Base-by-base conservation (phyloP, 2,888 invertebrate species). In the Mythimna loreyi region DNA sequence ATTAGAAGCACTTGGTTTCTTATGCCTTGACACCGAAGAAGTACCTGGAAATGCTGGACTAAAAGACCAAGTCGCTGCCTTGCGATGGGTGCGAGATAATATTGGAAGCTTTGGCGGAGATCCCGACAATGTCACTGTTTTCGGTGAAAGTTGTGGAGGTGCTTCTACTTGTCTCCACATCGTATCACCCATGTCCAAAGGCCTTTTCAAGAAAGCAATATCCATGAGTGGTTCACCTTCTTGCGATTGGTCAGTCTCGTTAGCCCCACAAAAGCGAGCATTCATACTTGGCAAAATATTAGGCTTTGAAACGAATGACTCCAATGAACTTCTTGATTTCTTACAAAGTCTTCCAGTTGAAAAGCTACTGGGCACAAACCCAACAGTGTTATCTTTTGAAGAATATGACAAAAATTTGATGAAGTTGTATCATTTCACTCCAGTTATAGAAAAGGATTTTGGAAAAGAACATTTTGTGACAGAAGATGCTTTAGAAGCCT, bases 391-490 rank as follows among this genome's bases (percentile, higher is more conserved):
- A 8, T 71, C 85, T 3, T 83, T 82, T 9, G 92, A 92, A 82
- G 85, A 87, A 63, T 43, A 66, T 0, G 68, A 71, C 5, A 72
- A 81, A 19, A 87, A 86, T 33, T 11, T 82, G 0, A 6, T 86
- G 0, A 91, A 91, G 76, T 81, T 89, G 69, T 90, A 72, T 61
- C 84, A 86, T 58, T 92, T 90, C 47, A 87, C 88, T 13, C 91
- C 91, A 8, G 90, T 92, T 3, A 77, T 90, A 0, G 92, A 93
- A 79, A 91, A 91, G 82, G 76, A 90, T 77, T 88, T 90, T 61
- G 91, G 91, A 0, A 72, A 83, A 56, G 84, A 87, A 3, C 83
- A 87, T 50, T 92, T 92, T 55, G 25, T 92, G n/a, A 86, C 84
- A 1, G 88, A 90, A 72, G 73, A 85, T 25, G 87, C 88, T 2